Base-by-base conservation (phyloP, 2,888 invertebrate genomes). In the Leptura quadrifasciata region DNA sequence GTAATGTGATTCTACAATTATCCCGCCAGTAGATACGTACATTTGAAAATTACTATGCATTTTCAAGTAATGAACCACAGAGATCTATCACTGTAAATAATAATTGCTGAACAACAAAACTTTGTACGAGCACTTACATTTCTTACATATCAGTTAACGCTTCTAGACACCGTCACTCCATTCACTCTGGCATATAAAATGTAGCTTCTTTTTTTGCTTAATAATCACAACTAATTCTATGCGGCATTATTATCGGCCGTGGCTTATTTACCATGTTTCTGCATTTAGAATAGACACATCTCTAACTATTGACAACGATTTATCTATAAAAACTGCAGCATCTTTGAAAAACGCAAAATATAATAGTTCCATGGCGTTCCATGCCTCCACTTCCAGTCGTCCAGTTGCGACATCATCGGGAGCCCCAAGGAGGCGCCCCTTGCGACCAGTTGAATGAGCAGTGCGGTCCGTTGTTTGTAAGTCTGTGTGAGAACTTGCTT, bases 401-500 rank as follows among this genome's bases (percentile, higher is more conserved):
- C 78, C 83, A 82, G 76, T 65, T 81, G 71, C 39, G 69, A 76
- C 60, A 60, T 76, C 57, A 65, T 70, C 54, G 31, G 73, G 64
- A 70, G 68, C 35, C 39, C 27, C 35, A 52, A 18, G 60, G 69
- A 60, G 54, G 8, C 20, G 17, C 35, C 72, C 68, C 74, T 70
- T 71, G 65, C 72, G 63, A 75, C 74, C 69, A 67, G 58, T n/a
- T 12, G n/a, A 47, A 74, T 55, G 72, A 77, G 61, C 74, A 65
- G 69, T 61, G 73, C 82, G 86, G 85, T 67, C 82, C 81, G 78
- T 80, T 84, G 80, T 63, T 80, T 83, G 83, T 82, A 82, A 77
- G 79, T 76, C 82, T 81, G 86, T 86, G 86, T 86, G 86, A 86
- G 86, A 86, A 86, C 85, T 83, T 85, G 85, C 86, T 82, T 83